A percentile compares a stretch with the other conserved stretches of the same genome.
phyloP scores from a whole-genome alignment of 2,113 vertebrate genomes.

The Pollachius pollachius region DNA sequence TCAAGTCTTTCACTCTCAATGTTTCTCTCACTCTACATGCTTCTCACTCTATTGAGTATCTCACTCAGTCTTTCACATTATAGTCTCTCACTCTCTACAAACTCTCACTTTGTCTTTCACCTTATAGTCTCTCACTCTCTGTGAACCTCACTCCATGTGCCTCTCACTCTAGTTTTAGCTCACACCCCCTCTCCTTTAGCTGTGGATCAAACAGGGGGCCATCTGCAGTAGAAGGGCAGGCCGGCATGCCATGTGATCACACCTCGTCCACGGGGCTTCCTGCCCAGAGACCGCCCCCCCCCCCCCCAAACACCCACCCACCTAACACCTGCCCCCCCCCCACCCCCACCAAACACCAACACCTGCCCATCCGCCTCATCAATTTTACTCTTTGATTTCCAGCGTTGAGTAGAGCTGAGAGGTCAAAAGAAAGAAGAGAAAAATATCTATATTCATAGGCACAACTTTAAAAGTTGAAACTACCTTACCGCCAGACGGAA shows the following conservation, averaged over 20 bases:
- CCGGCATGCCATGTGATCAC: conserved; percentile 37
- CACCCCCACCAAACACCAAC: conserved; percentile 2
- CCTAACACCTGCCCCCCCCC: conserved; percentile 27
- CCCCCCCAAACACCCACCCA: conserved; percentile 4
- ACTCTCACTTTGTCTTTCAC: conserved; percentile 21
- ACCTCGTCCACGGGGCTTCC: conserved; percentile 45
- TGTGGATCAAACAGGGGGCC: conserved; percentile 64
- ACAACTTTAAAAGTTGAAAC: conserved; percentile 21
- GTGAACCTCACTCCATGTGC: conserved; percentile 19
- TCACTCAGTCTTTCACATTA: no score
- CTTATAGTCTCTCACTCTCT: conserved; percentile 17
- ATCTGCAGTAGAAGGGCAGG: conserved; percentile 45
- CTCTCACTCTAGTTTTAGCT: conserved; percentile 39
- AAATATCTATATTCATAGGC: not conserved
- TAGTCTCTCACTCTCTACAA: no score
- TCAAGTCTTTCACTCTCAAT: no score
- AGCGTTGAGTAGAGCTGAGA: conserved; percentile 36
- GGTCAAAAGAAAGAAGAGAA: conserved; percentile 1
- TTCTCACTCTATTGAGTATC: no score
- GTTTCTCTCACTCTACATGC: no score
- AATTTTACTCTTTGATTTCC: conserved; percentile 66
- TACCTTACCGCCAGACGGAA: not conserved
- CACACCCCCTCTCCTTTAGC: conserved; percentile 48
- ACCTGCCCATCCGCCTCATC: conserved; percentile 43
- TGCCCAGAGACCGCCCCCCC: conserved; percentile 43